These are phyloP conservation scores for Rhadinocentrus ornatus DNA, from an alignment of 2,797 vertebrate genomes.

Conservation along the genomic window DNA sequence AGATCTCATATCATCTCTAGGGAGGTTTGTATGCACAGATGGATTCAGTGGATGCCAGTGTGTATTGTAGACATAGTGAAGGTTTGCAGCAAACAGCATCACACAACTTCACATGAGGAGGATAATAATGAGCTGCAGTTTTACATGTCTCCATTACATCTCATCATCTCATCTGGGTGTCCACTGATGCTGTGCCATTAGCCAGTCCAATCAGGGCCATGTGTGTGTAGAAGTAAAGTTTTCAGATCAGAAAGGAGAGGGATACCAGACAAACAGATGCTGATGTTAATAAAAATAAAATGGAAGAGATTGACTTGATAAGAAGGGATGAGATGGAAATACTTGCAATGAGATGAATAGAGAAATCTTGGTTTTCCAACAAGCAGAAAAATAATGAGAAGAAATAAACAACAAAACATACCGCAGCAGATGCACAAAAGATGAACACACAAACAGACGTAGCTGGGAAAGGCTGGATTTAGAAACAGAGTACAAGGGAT, in stretches of 20 bases:
- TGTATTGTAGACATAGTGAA: conserved; percentile 8
- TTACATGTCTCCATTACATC: conserved; percentile 22
- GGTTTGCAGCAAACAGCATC: conserved; percentile 35
- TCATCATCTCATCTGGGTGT: conserved; percentile 50
- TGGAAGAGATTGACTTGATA: conserved; percentile 32
- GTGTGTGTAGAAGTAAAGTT: conserved; percentile 52
- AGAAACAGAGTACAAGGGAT: conserved; percentile 22
- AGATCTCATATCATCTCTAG: conserved; percentile 32
- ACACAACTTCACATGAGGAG: conserved; percentile 31
- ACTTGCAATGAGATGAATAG: conserved; percentile 35
- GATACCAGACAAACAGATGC: conserved; percentile 55
- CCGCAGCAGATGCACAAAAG: conserved; percentile 26
- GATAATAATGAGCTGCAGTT: conserved; percentile 37
- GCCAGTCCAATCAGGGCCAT: conserved; percentile 50
- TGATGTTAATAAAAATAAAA: conserved; percentile 55
- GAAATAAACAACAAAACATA: conserved; percentile 40
- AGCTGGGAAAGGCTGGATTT: conserved; percentile 31
- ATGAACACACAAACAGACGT: conserved; percentile 8
- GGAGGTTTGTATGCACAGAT: conserved; percentile 39
- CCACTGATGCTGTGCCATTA: conserved; percentile 48
- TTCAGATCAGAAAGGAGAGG: conserved; percentile 45
- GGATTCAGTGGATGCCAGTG: conserved; percentile 24
- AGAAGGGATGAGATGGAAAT: conserved; percentile 42
- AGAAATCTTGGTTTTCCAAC: conserved; percentile 28
- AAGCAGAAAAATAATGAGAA: conserved; percentile 48